phyloP scores from a whole-genome alignment of 2,888 invertebrate genomes.

The Synergus japonicus region DNA sequence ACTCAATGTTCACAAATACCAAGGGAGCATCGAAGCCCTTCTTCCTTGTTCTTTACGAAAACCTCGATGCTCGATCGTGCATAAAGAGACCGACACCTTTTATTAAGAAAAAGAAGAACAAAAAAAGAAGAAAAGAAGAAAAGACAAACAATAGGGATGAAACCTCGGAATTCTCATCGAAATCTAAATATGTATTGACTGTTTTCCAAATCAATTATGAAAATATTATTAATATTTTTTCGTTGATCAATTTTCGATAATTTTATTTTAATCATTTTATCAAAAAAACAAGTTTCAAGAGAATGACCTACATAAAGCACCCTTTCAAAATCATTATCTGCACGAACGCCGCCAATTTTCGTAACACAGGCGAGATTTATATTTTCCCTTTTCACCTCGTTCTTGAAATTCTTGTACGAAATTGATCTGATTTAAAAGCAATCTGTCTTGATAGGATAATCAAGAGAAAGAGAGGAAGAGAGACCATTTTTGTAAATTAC shows the following conservation, averaged over 20 bases:
- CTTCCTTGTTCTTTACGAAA: constrained; percentile 4
- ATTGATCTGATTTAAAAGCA: constrained; percentile 18
- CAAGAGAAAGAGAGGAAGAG: too few species aligned
- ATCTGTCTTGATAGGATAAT: constrained; percentile 22
- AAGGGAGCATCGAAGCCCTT: constrained; percentile 37
- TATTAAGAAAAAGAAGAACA: not conserved
- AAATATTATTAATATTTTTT: not conserved
- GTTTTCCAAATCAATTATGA: not conserved
- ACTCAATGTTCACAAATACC: constrained; percentile 38
- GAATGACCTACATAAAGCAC: constrained; percentile 13
- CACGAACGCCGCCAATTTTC: constrained; percentile 14
- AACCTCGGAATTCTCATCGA: not conserved
- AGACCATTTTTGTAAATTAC: constrained; percentile 27
- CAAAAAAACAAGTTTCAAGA: not conserved
- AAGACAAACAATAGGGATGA: not conserved
- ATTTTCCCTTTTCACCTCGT: constrained; percentile 7
- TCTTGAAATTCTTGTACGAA: constrained; percentile 15
- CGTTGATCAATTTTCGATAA: not conserved
- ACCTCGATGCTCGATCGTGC: constrained; percentile 18
- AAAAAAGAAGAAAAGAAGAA: not conserved
- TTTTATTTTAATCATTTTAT: not conserved
- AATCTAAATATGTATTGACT: not conserved
- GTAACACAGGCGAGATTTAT: constrained; percentile 3
- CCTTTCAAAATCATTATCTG: constrained; percentile 21
- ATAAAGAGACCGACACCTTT: not conserved